These are phyloP conservation scores for Melanotaenia trifasciata DNA, from an alignment of 2,797 vertebrate species.

Conservation along the genomic window DNA sequence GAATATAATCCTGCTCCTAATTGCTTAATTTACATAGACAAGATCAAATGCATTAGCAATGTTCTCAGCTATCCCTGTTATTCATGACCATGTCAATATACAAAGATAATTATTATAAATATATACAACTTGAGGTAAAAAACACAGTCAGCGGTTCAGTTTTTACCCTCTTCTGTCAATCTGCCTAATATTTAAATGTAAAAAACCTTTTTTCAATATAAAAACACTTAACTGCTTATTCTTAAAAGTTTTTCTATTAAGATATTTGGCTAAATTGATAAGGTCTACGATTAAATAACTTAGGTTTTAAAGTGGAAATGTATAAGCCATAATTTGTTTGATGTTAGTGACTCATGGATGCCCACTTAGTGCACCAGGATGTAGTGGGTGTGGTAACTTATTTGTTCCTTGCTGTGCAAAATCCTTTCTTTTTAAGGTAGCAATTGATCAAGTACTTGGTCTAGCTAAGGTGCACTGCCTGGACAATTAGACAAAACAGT, in stretches of 20 bases:
- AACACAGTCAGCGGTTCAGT: not conserved
- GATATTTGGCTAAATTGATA: not conserved
- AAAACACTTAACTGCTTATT: not conserved
- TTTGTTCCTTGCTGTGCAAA: too few species aligned
- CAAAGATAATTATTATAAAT: slow-evolving; percentile 14
- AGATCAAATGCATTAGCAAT: slow-evolving; percentile 22
- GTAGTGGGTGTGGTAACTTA: too few species aligned
- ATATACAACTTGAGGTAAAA: not conserved
- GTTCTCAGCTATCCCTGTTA: slow-evolving; percentile 36
- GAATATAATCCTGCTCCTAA: slow-evolving; percentile 9
- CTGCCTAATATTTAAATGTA: not conserved
- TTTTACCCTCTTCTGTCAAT: not conserved
- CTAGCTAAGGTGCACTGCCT: too few species aligned
- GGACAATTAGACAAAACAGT: too few species aligned
- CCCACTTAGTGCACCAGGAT: too few species aligned
- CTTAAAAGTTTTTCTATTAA: not conserved
- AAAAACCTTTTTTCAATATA: not conserved
- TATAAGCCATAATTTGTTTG: not conserved
- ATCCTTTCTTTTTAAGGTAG: too few species aligned
- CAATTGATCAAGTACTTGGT: too few species aligned
- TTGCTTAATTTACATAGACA: slow-evolving; percentile 33
- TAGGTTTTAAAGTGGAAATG: not conserved
- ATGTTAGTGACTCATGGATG: too few species aligned
- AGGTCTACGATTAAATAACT: not conserved
- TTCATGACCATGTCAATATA: slow-evolving; percentile 13